A percentile compares a stretch with the other conserved stretches of the same genome.
Evolutionary conservation across 2,888 invertebrate species (phyloP).

Genomic region (Autographa gamma): DNA sequence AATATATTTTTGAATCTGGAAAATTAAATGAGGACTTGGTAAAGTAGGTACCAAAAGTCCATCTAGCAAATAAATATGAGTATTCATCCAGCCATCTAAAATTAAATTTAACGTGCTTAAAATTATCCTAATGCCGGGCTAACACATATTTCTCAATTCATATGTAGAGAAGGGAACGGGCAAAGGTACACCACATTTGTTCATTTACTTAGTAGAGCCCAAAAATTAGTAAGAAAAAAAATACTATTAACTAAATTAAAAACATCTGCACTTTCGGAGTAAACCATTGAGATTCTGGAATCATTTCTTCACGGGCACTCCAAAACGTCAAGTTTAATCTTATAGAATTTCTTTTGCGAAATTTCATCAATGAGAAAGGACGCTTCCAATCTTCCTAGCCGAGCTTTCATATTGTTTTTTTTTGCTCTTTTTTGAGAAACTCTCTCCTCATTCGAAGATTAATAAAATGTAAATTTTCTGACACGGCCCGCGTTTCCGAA

Average conservation of each 20-base stretch:
- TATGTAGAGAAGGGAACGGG: no score
- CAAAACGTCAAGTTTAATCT: conserved; percentile 52
- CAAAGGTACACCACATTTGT: no score
- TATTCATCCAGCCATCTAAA: no score
- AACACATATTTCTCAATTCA: no score
- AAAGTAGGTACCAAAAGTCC: no score
- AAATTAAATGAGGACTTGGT: no score
- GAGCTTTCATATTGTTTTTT: conserved; percentile 63
- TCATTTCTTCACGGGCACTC: conserved; percentile 9
- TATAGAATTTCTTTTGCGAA: conserved; percentile 51
- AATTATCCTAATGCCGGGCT: no score
- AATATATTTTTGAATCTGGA: no score
- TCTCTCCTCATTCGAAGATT: conserved; percentile 67
- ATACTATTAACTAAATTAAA: conserved; percentile 12
- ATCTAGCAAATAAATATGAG: no score
- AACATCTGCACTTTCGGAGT: conserved; percentile 12
- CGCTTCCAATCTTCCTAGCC: conserved; percentile 56
- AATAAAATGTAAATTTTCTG: conserved; percentile 74
- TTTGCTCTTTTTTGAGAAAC: conserved; percentile 44
- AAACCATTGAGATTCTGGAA: conserved; percentile 3
- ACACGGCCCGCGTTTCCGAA: conserved; percentile 65
- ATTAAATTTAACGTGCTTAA: no score
- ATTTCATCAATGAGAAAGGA: conserved; percentile 58
- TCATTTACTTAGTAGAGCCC: no score
- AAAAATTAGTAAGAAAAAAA: conserved; percentile 2